A percentile compares a stretch with the other conserved stretches of the same genome.
phyloP scores from a whole-genome alignment of 2,888 invertebrate genomes.

The Laspeyria flexula region DNA sequence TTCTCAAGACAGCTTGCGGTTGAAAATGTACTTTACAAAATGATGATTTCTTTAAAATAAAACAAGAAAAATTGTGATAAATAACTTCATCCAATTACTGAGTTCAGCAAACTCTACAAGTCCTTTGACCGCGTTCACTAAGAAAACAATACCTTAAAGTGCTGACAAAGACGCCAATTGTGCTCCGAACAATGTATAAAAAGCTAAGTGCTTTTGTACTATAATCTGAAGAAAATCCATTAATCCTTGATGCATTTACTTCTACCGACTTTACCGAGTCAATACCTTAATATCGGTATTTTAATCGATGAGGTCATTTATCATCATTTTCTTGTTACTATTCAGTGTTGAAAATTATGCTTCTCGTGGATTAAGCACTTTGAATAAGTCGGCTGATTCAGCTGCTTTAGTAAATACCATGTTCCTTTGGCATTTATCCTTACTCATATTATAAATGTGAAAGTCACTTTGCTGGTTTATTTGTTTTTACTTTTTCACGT shows the following conservation, averaged over 20 bases:
- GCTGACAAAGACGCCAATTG: constrained; percentile 17
- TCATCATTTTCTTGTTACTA: not conserved
- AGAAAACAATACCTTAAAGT: constrained; percentile 19
- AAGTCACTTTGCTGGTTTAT: too few species aligned
- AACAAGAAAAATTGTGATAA: too few species aligned
- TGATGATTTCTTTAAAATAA: too few species aligned
- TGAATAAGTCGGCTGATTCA: not conserved
- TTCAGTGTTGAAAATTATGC: not conserved
- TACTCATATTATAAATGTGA: too few species aligned
- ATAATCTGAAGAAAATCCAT: constrained; percentile 18
- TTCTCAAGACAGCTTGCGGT: too few species aligned
- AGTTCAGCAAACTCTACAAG: not conserved
- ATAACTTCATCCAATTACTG: not conserved
- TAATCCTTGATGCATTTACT: constrained; percentile 8
- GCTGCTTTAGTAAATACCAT: too few species aligned
- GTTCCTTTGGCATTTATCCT: too few species aligned
- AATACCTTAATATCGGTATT: not conserved
- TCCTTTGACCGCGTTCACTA: too few species aligned
- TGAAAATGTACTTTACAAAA: too few species aligned
- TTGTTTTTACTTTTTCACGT: too few species aligned
- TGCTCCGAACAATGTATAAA: constrained; percentile 23
- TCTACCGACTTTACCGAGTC: not conserved
- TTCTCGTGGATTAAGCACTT: not conserved
- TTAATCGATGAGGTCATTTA: not conserved
- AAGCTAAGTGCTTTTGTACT: constrained; percentile 39